Evolutionary conservation across 2,888 invertebrate species (phyloP), one percentile per base, ranked within the genome.

Genomic region (Ophion slaviceki): DNA sequence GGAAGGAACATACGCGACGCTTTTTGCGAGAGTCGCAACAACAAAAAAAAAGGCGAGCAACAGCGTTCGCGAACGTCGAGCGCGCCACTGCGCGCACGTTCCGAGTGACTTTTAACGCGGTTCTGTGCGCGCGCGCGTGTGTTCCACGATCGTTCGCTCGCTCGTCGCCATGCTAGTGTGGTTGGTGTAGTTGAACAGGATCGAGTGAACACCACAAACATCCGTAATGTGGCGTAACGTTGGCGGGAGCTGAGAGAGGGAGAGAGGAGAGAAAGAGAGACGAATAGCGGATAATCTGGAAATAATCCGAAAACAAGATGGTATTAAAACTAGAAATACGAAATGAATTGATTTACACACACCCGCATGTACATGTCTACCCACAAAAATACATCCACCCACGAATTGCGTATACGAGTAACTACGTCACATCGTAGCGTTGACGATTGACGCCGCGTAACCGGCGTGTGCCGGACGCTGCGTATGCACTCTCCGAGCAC

Each of bases 181-280:
- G 91, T 92, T 93, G 92, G 93, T 93, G 92, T 93, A 78, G 78
- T 78, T 61, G 66, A 45, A 62, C 66, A 74, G 77, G 67, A 70
- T 75, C 71, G 77, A 93, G 94, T 93, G 93, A 92, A 91, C 91
- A 53, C 53, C 53, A 53, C 91, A 92, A 92, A 93, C 92, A 92
- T 93, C 57, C 93, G 93, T 94, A 93, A 94, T 94, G 94, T 94
- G 94, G 94, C 94, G 93, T 91, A 93, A 92, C 92, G 93, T 91
- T 91, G 89, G 89, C 88, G 90, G 90, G 89, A 92, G 91, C 90
- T 92, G 89, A 92, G 88, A 88, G 83, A 64, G 74, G 77, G 59
- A 40, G 80, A 74, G 70, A 57, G 28, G 57, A 72, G 66, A 45
- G 36, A 71, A 62, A 53, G 76, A 64, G 11, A 47, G 32, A 77